Base-by-base conservation (phyloP, 2,888 invertebrate species). In the Listrodromus nycthemerus region DNA sequence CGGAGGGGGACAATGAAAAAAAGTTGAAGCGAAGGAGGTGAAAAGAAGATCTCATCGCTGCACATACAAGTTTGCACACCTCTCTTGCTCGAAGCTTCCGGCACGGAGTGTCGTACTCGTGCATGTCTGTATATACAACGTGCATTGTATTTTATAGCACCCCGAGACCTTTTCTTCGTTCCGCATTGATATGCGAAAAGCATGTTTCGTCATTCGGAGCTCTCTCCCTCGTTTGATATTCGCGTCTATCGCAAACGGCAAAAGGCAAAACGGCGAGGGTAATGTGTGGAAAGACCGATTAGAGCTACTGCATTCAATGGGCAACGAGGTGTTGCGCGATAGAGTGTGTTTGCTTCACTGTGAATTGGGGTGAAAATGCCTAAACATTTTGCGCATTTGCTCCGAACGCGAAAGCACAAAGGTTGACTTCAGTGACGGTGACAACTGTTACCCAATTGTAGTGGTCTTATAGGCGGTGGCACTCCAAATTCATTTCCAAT, bases 1-100 rank as follows among this genome's bases (percentile, higher is more conserved):
- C 1, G 37, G 37, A 5, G 37, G 7, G 7, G 7, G 7, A 37
- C 1, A 7, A 41, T 48, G 45, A 70, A 58, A 48, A 67, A 69
- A 74, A 74, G 19, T 16, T 45, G 61, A 50, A 67, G 66, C 21
- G 41, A 13, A 69, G 19, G 33, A 65, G 48, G 73, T 37, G 50
- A 52, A 63, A 50, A 48, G 48, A 48, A 65, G 50, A 21, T 37
- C 30, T 65, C 24, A 30, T 52, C 13, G 2, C 27, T 63, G 27
- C 30, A 19, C 30, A 8, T 16, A 2, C 24, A 33, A 50, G 21
- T 75, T 52, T 75, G 37, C 65, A 48, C 33, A 21, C 52, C 37
- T 13, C 48, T 61, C 48, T 33, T 58, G 61, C 21, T 61, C n/a
- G 45, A 19, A 73, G 73, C 61, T 61, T 27, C 24, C 16, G 41